Percentiles rank a stretch among this genome's conserved stretches.
phyloP scores from a whole-genome alignment of 2,113 vertebrate genomes.

The Petromus typicus region DNA sequence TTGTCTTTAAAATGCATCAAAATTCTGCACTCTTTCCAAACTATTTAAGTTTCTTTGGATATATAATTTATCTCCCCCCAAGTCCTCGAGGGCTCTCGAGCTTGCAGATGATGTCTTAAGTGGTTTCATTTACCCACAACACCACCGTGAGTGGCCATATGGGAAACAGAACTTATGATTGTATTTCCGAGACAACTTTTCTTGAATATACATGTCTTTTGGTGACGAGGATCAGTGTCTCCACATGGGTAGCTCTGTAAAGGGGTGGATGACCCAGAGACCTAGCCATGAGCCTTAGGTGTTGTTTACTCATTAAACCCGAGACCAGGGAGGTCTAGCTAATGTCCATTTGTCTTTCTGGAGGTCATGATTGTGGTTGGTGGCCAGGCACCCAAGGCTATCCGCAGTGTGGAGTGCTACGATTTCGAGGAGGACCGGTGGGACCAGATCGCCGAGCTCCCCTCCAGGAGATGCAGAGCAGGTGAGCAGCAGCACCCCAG shows the following conservation, averaged over 20 bases:
- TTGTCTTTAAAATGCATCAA: conserved; percentile 16
- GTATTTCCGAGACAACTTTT: background rate
- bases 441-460: conserved; percentile 97
- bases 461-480: conserved; percentile 95
- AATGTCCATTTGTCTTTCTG: conserved; percentile 72
- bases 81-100: background rate
- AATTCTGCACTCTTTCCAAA: background rate
- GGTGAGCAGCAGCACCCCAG: conserved; percentile 81
- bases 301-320: background rate
- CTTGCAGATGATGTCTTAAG: background rate
- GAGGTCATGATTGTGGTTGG: conserved; percentile 99
- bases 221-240: background rate
- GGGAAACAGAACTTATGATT: background rate
- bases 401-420: conserved; percentile 97
- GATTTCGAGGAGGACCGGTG: conserved; percentile 97
- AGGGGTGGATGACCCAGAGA: background rate
- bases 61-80: background rate
- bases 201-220: background rate
- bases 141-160: too few relatives aligned
- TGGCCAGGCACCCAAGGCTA: conserved; percentile 97
- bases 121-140: background rate
- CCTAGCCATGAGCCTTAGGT: background rate
- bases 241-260: background rate
- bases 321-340: conserved; percentile 2
- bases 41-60: background rate